Evolutionary conservation across 2,888 invertebrate genomes (phyloP), one percentile per base, ranked within the genome.

Genomic region (Heliconius sara): DNA sequence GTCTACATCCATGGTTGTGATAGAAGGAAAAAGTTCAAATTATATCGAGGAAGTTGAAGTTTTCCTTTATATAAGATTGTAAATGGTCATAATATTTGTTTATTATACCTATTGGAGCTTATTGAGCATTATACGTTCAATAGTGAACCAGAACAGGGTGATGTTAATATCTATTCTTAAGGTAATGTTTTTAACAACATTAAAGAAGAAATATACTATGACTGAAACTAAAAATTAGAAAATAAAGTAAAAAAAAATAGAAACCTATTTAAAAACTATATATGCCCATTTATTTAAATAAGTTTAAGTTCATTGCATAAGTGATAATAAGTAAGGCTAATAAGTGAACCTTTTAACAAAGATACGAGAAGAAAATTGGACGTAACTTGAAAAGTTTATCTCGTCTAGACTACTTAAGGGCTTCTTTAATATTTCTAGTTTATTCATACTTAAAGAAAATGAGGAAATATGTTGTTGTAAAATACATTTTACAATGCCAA

Each of bases 331-430:
- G 47, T 6, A 2, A 2, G 68, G 39, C n/a, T 68, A 47, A 70
- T 57, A 73, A 34, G 12, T 57, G 30, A 52, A 13, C 10, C 7
- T 73, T 57, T 57, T 57, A 30, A 57, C 25, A 57, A 70, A 43
- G 43, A 2, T 5, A 34, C 47, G 22, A 52, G 13, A 30, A 7
- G 57, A 16, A 65, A 65, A 65, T 65, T 57, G 57, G 34, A 6
- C 22, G 13, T 72, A 10, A 30, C 72, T 43, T n/a, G n/a, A 5
- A 47, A 57, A 43, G 25, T 75, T 75, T 65, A 75, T 75, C 60
- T 39, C 74, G 63, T 65, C 65, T 75, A 65, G 74, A 75, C 65
- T 65, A 27, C 63, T 39, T 65, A 43, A 74, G 27, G 12, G 63
- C 10, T 63, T 25, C 19, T 63, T 74, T 74, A 39, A 74, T 39